Conservation (phyloP, 2,888 invertebrate species). For the Leucophora obtusa region DNA sequence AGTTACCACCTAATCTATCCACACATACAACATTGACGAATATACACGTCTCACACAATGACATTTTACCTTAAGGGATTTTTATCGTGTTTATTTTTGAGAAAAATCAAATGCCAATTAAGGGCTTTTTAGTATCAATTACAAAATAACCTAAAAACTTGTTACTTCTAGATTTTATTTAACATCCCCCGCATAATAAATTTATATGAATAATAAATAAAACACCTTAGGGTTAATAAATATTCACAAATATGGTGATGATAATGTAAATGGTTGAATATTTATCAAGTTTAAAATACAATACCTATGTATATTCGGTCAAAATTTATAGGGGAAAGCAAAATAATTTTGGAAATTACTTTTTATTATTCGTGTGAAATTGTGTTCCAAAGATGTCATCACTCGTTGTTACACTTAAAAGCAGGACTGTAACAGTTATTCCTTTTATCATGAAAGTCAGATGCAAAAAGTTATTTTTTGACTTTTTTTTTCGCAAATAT, state of each 20-base stretch:
- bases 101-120: conserved; percentile 73
- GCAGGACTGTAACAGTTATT: too few species aligned
- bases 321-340: too few species aligned
- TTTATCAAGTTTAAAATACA: not conserved
- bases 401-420: too few species aligned
- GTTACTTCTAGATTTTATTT: not conserved
- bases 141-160: conserved; percentile 74
- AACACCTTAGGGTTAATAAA: not conserved
- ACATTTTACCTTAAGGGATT: not conserved
- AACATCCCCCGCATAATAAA: not conserved
- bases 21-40: too few species aligned
- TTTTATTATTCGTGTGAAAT: too few species aligned
- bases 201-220: not conserved
- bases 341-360: too few species aligned
- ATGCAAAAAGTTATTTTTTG: too few species aligned
- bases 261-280: not conserved
- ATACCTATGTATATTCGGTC: too few species aligned
- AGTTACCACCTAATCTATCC: too few species aligned
- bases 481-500: too few species aligned
- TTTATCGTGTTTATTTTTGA: not conserved
- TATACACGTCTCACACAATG: not conserved
- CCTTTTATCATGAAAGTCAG: too few species aligned
- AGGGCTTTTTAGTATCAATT: conserved; percentile 79
- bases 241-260: not conserved
- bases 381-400: too few species aligned